A percentile compares a stretch with the other conserved stretches of the same genome.
Conservation (phyloP, 2,113 vertebrate species). For the Puffinus mauretanicus region DNA sequence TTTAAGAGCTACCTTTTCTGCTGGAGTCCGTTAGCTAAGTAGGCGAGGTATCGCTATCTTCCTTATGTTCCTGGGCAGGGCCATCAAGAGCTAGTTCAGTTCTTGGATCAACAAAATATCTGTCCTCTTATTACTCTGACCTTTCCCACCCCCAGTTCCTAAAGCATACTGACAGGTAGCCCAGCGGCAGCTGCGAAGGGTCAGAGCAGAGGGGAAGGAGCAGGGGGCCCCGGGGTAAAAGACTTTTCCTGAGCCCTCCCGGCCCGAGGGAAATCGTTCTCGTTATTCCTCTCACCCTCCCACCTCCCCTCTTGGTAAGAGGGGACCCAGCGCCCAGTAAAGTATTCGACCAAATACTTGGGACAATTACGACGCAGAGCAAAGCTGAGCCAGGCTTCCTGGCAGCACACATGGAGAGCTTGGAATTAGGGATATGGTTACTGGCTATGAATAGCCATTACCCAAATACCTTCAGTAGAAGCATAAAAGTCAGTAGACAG, state of each 20-base stretch:
- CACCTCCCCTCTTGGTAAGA: background rate
- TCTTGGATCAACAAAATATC: background rate
- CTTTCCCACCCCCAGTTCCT: background rate
- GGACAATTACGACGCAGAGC: background rate
- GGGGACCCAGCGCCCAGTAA: background rate
- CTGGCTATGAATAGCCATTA: background rate
- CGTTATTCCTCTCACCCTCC: background rate
- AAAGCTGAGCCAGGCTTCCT: background rate
- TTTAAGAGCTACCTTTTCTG: background rate
- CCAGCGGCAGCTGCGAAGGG: background rate
- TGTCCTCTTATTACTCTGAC: background rate
- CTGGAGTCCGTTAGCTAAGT: background rate
- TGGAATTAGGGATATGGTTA: background rate
- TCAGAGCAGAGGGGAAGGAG: background rate
- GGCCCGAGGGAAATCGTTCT: background rate
- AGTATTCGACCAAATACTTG: fast-evolving
- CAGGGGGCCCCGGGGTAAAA: background rate
- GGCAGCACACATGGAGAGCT: background rate
- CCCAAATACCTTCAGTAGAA: background rate
- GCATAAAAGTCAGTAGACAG: background rate
- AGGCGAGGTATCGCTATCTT: background rate
- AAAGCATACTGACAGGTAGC: background rate
- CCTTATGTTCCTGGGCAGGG: background rate
- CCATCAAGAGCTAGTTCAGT: background rate
- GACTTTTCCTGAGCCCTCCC: background rate